Evolutionary conservation across 2,888 invertebrate genomes (phyloP).

Genomic region (Priocnemis perturbator): DNA sequence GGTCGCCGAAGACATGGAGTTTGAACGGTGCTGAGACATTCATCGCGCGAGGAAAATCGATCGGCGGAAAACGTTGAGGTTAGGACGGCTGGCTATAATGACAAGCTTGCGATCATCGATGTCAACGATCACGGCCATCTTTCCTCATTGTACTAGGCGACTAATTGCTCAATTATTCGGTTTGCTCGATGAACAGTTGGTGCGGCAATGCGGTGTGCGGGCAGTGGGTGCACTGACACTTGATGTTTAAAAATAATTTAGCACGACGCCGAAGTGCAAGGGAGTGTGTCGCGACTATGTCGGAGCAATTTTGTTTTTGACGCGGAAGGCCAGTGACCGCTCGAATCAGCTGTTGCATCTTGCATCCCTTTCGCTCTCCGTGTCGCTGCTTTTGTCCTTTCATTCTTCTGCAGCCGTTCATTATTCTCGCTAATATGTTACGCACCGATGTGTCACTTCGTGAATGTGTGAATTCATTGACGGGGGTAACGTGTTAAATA

Average conservation of each 20-base stretch:
- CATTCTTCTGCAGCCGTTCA: no score
- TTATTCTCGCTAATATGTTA: background rate
- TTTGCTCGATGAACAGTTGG: no score
- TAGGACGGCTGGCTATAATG: constrained; percentile 24
- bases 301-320: no score
- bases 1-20: background rate
- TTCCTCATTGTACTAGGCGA: background rate
- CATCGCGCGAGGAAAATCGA: background rate
- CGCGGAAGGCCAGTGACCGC: background rate
- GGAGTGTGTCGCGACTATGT: no score
- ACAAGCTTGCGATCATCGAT: background rate
- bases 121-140: constrained; percentile 7
- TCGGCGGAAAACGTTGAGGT: constrained; percentile 34
- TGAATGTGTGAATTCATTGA: background rate
- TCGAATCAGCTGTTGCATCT: constrained; percentile 3
- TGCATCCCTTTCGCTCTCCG: background rate
- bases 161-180: background rate
- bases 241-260: no score
- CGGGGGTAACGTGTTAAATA: background rate
- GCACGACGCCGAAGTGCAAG: no score
- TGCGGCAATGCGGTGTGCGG: no score
- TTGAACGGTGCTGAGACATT: background rate
- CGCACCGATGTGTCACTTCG: background rate
- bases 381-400: no score
- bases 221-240: no score